phyloP scores from a whole-genome alignment of 2,113 vertebrate genomes.

The Notarius lentiginosus region DNA sequence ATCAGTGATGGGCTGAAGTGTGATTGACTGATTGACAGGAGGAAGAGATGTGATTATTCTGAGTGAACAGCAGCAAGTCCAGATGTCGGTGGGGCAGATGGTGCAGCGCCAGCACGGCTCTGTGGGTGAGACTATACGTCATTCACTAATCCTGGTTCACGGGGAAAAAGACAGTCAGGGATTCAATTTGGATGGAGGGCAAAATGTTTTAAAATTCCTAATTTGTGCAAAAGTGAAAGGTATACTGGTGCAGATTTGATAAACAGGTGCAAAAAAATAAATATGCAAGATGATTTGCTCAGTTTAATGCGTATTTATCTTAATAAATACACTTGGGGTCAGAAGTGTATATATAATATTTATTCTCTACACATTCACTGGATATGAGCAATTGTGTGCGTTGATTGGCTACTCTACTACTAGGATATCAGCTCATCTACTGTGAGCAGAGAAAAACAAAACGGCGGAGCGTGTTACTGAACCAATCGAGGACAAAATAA shows the following conservation, averaged over 20 bases:
- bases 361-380: too few species aligned
- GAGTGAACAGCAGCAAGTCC: constrained; percentile 46
- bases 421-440: too few species aligned
- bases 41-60: constrained; percentile 49
- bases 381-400: too few species aligned
- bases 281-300: too few species aligned
- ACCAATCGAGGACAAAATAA: too few species aligned
- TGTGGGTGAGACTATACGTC: constrained; percentile 20
- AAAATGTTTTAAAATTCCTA: background rate
- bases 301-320: too few species aligned
- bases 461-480: too few species aligned
- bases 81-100: constrained; percentile 17
- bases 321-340: too few species aligned
- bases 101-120: constrained; percentile 19
- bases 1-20: background rate
- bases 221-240: background rate
- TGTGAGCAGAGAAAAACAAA: too few species aligned
- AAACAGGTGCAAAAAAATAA: background rate
- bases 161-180: background rate
- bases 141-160: background rate
- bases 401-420: too few species aligned
- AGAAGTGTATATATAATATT: too few species aligned
- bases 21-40: constrained; percentile 28
- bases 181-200: background rate
- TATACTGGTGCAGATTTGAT: background rate